Conservation (phyloP, 1,140 invertebrate genomes). For the Drosophila mojavensis region DNA sequence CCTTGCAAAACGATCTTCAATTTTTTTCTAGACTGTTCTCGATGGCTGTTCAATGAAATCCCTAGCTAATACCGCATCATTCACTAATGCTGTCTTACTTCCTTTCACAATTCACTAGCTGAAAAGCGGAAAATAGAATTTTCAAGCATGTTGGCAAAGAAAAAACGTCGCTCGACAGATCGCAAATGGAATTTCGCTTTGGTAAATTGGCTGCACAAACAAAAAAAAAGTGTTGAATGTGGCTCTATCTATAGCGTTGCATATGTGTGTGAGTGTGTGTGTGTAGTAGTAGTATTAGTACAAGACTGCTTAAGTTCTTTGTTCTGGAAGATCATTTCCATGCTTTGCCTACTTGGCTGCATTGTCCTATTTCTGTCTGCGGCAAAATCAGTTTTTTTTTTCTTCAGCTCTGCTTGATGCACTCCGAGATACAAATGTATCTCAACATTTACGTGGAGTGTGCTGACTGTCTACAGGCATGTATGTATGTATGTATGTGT, state of each 20-base stretch:
- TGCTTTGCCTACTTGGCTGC: conserved; percentile 40
- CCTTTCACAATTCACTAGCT: too few species aligned
- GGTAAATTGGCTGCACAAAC: conserved; percentile 17
- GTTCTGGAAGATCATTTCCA: conserved; percentile 25
- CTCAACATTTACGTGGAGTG: conserved; percentile 33
- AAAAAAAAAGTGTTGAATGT: conserved; percentile 14
- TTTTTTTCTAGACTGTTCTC: background rate
- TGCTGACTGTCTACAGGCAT: conserved; percentile 16
- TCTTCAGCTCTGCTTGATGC: conserved; percentile 3
- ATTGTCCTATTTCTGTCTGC: conserved; percentile 51
- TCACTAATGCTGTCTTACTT: conserved; percentile 10
- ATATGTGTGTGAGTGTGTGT: background rate
- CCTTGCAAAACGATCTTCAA: too few species aligned
- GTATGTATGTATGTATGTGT: background rate
- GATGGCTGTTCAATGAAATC: background rate
- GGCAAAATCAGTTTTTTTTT: conserved; percentile 21
- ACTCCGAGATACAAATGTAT: conserved; percentile 46
- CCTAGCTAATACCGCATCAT: background rate
- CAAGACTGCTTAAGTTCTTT: conserved; percentile 11
- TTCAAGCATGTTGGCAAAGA: background rate
- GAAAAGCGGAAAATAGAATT: background rate
- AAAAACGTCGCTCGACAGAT: conserved; percentile 6
- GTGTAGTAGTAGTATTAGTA: background rate
- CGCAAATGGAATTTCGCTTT: conserved; percentile 28
- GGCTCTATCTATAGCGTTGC: background rate